A percentile compares a stretch with the other conserved stretches of the same genome.
Evolutionary conservation across 2,888 invertebrate species (phyloP).

Genomic region (Oasisia sp.): DNA sequence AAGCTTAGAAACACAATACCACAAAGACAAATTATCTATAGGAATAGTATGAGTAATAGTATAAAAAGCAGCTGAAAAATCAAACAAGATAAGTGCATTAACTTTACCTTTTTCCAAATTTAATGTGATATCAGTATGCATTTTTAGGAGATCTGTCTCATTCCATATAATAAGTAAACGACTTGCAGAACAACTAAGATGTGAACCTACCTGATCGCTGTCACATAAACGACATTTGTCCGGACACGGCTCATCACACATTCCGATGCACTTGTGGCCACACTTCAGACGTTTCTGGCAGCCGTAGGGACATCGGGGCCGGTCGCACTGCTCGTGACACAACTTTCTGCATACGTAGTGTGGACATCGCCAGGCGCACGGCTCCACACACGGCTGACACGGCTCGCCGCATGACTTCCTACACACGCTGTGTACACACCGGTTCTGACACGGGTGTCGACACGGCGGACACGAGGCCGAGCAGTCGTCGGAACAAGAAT

Average conservation of each 20-base stretch:
- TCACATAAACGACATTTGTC: constrained; percentile 71
- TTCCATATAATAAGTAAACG: too few species aligned
- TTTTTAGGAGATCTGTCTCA: too few species aligned
- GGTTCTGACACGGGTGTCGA: constrained; percentile 56
- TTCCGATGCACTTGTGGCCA: constrained; percentile 73
- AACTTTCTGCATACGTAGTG: constrained; percentile 55
- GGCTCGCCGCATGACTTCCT: constrained; percentile 49
- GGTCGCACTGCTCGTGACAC: constrained; percentile 63
- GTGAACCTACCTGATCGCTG: constrained; percentile 24
- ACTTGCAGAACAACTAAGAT: too few species aligned
- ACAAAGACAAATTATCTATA: too few species aligned
- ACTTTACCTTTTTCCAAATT: too few species aligned
- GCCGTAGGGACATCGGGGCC: constrained; percentile 57
- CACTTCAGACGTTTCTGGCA: constrained; percentile 66
- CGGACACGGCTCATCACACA: constrained; percentile 79
- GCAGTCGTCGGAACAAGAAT: constrained; percentile 61
- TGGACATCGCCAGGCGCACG: constrained; percentile 57
- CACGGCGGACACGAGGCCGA: constrained; percentile 61
- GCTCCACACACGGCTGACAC: constrained; percentile 58
- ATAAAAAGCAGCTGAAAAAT: too few species aligned
- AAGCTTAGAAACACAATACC: too few species aligned
- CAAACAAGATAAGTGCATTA: too few species aligned
- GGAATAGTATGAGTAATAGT: too few species aligned
- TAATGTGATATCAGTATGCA: too few species aligned
- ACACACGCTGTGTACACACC: constrained; percentile 56